A percentile compares a stretch with the other conserved stretches of the same genome.
phyloP scores from a whole-genome alignment of 1,140 invertebrate species.

The Heliconius eleuchia region DNA sequence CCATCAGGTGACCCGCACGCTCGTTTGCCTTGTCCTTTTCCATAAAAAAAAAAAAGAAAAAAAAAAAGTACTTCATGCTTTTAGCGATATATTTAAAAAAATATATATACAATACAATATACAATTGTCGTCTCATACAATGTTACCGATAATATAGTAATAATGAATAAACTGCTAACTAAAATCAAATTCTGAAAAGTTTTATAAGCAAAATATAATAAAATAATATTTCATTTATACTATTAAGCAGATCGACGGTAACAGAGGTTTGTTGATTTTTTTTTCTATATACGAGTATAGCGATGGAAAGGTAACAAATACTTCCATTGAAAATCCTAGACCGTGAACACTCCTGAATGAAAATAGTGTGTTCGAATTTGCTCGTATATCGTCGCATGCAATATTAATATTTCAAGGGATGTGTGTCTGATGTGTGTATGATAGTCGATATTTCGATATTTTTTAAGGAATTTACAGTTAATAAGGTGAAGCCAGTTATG shows the following conservation, averaged over 20 bases:
- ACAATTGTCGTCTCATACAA: too few relatives aligned
- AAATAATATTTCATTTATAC: neutral
- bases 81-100: too few relatives aligned
- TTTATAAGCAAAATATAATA: neutral
- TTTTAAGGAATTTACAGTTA: neutral
- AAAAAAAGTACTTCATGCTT: too few relatives aligned
- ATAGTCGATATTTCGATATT: neutral
- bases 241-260: neutral
- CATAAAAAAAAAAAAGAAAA: too few relatives aligned
- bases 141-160: too few relatives aligned
- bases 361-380: constrained; percentile 35
- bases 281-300: constrained; percentile 2
- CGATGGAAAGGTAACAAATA: constrained; percentile 36
- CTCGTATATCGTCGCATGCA: constrained; percentile 32
- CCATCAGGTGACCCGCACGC: too few relatives aligned
- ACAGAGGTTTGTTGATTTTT: neutral
- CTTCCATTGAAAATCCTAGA: constrained; percentile 39
- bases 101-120: too few relatives aligned
- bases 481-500: too few relatives aligned
- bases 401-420: constrained; percentile 28
- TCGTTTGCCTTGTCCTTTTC: too few relatives aligned
- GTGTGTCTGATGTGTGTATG: neutral
- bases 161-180: too few relatives aligned
- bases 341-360: constrained; percentile 35
- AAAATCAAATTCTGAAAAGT: too few relatives aligned